Conservation (phyloP, 2,888 invertebrate species). For the Stenodema calcarata region DNA sequence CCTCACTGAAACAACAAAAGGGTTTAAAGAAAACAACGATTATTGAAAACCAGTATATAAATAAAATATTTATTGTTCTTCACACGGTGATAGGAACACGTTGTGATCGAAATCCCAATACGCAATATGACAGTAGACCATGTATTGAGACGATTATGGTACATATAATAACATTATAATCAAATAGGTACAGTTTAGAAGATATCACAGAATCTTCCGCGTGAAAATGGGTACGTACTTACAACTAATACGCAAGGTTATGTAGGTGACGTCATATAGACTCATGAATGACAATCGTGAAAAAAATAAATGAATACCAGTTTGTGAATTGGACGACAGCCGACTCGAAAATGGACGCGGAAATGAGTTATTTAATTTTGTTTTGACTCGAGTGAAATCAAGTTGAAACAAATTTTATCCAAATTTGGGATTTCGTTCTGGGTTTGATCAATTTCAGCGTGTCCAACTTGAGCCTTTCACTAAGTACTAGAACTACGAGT, state of each 20-base stretch:
- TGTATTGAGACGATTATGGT: background rate
- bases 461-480: too few relatives aligned
- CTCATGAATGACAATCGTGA: background rate
- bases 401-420: too few relatives aligned
- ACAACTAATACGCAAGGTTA: background rate
- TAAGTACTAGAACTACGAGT: too few relatives aligned
- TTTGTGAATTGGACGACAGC: background rate
- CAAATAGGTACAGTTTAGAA: background rate
- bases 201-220: conserved; percentile 12
- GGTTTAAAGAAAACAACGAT: too few relatives aligned
- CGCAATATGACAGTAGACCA: background rate
- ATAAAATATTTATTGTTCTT: background rate
- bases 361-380: background rate
- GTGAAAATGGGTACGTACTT: background rate
- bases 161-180: background rate
- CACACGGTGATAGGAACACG: background rate
- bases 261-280: too few relatives aligned
- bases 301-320: background rate
- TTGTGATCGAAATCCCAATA: background rate
- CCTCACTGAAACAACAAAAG: too few relatives aligned
- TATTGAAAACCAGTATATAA: background rate
- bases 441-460: too few relatives aligned
- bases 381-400: too few relatives aligned
- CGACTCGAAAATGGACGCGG: background rate
- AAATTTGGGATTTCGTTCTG: too few relatives aligned